Conservation (phyloP, 2,113 vertebrate genomes). For the Pteruthius melanotis region DNA sequence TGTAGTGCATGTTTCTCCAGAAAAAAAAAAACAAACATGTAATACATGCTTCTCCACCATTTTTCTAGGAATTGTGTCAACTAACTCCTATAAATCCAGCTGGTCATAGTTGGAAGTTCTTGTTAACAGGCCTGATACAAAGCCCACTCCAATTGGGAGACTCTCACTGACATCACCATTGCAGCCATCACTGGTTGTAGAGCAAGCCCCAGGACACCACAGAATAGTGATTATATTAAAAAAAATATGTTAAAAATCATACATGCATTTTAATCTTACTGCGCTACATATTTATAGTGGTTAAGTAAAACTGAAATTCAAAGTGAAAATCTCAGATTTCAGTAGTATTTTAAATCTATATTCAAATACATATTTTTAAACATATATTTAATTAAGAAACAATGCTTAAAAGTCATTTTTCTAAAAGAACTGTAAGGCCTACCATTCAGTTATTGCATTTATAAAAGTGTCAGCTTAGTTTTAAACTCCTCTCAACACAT, state of each 20-base stretch:
- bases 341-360: background rate
- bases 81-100: background rate
- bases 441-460: background rate
- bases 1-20: background rate
- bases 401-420: background rate
- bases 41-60: background rate
- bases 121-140: background rate
- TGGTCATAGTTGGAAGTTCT: background rate
- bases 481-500: background rate
- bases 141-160: accelerated
- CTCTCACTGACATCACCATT: background rate
- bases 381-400: background rate
- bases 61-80: background rate
- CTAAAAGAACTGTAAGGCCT: background rate
- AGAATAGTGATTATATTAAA: background rate
- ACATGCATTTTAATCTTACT: background rate
- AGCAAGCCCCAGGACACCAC: background rate
- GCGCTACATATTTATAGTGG: background rate
- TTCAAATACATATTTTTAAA: background rate
- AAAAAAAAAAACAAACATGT: background rate
- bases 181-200: background rate
- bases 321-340: background rate
- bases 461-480: background rate
- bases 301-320: background rate
- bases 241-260: background rate